Evolutionary conservation across 1,140 invertebrate genomes (phyloP).

Genomic region (Teleogryllus occipitalis): DNA sequence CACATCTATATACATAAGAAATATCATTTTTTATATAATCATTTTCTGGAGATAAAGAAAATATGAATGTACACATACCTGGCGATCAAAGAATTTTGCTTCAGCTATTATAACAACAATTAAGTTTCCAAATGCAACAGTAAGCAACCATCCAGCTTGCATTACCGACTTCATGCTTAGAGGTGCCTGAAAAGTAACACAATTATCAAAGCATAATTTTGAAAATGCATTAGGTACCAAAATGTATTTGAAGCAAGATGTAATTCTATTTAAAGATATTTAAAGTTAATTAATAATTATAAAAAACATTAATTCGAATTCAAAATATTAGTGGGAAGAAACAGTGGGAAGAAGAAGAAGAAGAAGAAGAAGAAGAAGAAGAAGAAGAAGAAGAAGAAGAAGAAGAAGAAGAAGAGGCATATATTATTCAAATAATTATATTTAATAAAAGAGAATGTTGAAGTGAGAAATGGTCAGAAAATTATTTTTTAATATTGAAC

Average conservation of each 20-base stretch:
- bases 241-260: not conserved
- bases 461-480: too few relatives aligned
- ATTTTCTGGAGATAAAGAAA: too few relatives aligned
- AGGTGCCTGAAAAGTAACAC: constrained; percentile 61
- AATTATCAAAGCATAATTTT: not conserved
- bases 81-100: constrained; percentile 48
- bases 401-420: too few relatives aligned
- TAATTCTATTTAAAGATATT: not conserved
- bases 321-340: too few relatives aligned
- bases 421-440: too few relatives aligned
- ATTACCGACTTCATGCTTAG: constrained; percentile 87
- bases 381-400: too few relatives aligned
- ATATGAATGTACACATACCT: constrained; percentile 38
- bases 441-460: too few relatives aligned
- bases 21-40: too few relatives aligned
- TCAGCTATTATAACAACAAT: constrained; percentile 82
- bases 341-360: too few relatives aligned
- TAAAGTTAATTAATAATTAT: not conserved
- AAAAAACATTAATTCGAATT: too few relatives aligned
- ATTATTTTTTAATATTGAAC: too few relatives aligned
- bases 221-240: not conserved
- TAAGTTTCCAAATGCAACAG: constrained; percentile 83
- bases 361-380: too few relatives aligned
- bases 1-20: not conserved
- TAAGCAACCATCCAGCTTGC: constrained; percentile 81